Percentiles rank a stretch among this genome's conserved stretches.
phyloP scores from a whole-genome alignment of 2,888 invertebrate species.

The Prionchulus punctatus region DNA sequence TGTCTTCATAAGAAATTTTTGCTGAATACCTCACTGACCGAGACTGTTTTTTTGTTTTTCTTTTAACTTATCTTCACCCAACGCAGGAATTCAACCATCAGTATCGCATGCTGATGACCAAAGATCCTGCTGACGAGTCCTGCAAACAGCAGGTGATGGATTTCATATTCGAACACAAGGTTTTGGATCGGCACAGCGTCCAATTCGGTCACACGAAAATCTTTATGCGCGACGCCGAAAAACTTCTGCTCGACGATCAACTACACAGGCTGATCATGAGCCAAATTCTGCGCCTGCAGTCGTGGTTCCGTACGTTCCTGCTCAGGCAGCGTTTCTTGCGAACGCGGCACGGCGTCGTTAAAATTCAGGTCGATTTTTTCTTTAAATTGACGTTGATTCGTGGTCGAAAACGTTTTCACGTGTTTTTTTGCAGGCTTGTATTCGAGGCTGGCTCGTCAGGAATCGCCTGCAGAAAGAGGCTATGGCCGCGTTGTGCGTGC shows the following conservation, averaged over 20 bases:
- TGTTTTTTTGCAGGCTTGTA: slow-evolving; percentile 43
- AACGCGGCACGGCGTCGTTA: slow-evolving; percentile 53
- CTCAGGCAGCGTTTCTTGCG: slow-evolving; percentile 60
- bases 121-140: slow-evolving; percentile 43
- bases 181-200: slow-evolving; percentile 72
- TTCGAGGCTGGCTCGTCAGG: slow-evolving; percentile 50
- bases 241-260: slow-evolving; percentile 72
- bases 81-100: slow-evolving; percentile 78
- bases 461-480: slow-evolving; percentile 35
- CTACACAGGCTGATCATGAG: slow-evolving; percentile 84
- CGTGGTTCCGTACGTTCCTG: slow-evolving; percentile 68
- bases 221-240: slow-evolving; percentile 81
- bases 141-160: slow-evolving; percentile 67
- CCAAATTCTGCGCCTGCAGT: slow-evolving; percentile 72
- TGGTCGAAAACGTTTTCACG: too few species aligned
- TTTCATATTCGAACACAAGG: slow-evolving; percentile 57
- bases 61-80: slow-evolving; percentile 15
- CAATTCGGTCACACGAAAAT: slow-evolving; percentile 72
- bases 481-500: slow-evolving; percentile 48
- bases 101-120: slow-evolving; percentile 51
- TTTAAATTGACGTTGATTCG: too few species aligned
- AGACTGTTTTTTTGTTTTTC: background rate
- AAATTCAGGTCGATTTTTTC: slow-evolving; percentile 47
- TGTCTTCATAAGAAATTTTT: background rate
- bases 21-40: background rate